Evolutionary conservation across 2,113 vertebrate genomes (phyloP).

Genomic region (Perognathus longimembris): DNA sequence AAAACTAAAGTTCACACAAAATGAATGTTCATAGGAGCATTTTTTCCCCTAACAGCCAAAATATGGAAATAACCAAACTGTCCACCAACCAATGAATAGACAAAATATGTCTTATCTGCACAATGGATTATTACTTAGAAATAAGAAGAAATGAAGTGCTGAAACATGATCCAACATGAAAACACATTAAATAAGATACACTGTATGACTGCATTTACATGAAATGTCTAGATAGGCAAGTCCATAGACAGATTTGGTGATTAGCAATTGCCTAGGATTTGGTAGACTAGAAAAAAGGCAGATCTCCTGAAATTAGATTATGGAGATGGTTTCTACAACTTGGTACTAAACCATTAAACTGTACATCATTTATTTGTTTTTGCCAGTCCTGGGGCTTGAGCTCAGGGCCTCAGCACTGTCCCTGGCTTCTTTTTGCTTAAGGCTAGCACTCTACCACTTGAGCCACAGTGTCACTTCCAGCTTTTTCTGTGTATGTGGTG

Average conservation of each 20-base stretch:
- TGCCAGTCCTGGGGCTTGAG: no score
- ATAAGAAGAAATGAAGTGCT: neutral
- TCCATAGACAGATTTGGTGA: neutral
- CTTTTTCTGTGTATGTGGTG: no score
- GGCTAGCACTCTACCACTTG: no score
- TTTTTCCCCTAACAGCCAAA: neutral
- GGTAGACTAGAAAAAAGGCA: neutral
- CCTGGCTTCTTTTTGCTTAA: no score
- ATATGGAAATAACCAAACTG: neutral
- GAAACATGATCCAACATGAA: neutral
- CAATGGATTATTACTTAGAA: neutral
- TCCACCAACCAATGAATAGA: neutral
- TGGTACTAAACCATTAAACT: neutral
- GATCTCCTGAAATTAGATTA: constrained; percentile 29
- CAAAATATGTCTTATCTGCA: neutral
- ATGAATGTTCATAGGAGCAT: neutral
- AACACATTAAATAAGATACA: neutral
- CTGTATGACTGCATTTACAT: neutral
- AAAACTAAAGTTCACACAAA: neutral
- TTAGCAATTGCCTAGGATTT: neutral
- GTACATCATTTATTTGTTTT: no score
- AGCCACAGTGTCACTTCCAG: no score
- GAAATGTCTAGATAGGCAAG: neutral
- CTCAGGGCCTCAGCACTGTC: no score
- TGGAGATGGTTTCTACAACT: neutral